Percentiles rank a stretch among this genome's conserved stretches.
phyloP scores from a whole-genome alignment of 2,888 invertebrate genomes.

The Apomyelois bistriatella region DNA sequence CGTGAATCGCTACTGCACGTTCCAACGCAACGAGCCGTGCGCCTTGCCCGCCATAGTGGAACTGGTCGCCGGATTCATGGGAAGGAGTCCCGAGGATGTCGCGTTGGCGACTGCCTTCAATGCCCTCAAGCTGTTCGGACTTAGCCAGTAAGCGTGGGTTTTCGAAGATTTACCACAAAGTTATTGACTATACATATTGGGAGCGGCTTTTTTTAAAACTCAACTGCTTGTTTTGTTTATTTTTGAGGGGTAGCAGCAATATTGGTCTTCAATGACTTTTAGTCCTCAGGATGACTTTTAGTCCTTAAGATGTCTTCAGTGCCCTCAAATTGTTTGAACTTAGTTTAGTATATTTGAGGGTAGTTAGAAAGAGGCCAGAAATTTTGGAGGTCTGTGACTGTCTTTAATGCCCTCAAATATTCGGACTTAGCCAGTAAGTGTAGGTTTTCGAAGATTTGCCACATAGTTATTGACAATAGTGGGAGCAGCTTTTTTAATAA shows the following conservation, averaged over 20 bases:
- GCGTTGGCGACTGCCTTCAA: slow-evolving; percentile 95
- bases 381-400: slow-evolving; percentile 89
- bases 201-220: too few species aligned
- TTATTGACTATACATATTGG: too few species aligned
- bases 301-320: slow-evolving; percentile 94
- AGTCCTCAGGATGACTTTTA: slow-evolving; percentile 94
- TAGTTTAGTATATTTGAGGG: slow-evolving; percentile 46
- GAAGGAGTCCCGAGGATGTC: slow-evolving; percentile 92
- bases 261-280: too few species aligned
- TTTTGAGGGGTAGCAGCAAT: too few species aligned
- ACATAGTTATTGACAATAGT: too few species aligned
- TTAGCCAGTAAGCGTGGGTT: slow-evolving; percentile 89
- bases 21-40: slow-evolving; percentile 97
- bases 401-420: slow-evolving; percentile 95
- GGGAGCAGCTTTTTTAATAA: too few species aligned
- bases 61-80: slow-evolving; percentile 95
- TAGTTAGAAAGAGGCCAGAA: background rate
- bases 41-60: slow-evolving; percentile 95
- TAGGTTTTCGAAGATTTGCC: background rate
- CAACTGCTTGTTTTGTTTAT: too few species aligned
- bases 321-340: slow-evolving; percentile 94
- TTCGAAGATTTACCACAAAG: background rate
- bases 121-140: slow-evolving; percentile 93
- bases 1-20: slow-evolving; percentile 94
- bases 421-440: slow-evolving; percentile 90